A percentile compares a stretch with the other conserved stretches of the same genome.
Conservation (phyloP, 1,140 invertebrate genomes). For the Drosophila littoralis region DNA sequence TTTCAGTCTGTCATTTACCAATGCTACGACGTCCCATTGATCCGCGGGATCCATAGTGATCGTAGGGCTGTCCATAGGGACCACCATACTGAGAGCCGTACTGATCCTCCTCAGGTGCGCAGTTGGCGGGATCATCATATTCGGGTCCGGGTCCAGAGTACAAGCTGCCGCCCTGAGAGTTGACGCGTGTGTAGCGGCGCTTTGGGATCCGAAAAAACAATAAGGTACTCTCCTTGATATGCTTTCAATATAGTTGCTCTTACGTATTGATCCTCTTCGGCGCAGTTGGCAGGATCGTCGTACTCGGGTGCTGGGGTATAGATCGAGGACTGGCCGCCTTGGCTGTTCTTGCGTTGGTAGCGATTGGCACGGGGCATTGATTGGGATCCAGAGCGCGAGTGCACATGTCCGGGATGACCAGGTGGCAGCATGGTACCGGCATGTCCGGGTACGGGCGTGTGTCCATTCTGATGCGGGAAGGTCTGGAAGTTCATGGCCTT, state of each 20-base stretch:
- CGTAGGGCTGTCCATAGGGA: conserved; percentile 92
- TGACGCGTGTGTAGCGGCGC: conserved; percentile 83
- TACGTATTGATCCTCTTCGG: conserved; percentile 93
- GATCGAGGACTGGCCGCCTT: conserved; percentile 89
- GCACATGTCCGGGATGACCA: conserved; percentile 88
- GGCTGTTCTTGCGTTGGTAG: conserved; percentile 88
- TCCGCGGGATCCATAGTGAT: conserved; percentile 93
- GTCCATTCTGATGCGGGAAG: conserved; percentile 92
- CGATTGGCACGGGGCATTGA: conserved; percentile 93
- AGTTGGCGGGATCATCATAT: conserved; percentile 96
- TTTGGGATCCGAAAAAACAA: conserved; percentile 6
- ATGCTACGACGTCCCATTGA: conserved; percentile 90
- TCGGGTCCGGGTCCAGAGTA: conserved; percentile 88
- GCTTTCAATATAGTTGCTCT: conserved; percentile 29
- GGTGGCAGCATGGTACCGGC: conserved; percentile 91
- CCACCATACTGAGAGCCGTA: conserved; percentile 93
- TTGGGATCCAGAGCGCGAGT: conserved; percentile 93
- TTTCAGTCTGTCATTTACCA: conserved; percentile 57
- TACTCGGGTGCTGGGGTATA: conserved; percentile 92
- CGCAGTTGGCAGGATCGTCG: conserved; percentile 95
- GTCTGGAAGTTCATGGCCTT: conserved; percentile 95
- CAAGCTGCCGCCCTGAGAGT: conserved; percentile 82
- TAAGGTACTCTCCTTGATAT: background rate
- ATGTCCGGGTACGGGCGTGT: conserved; percentile 85
- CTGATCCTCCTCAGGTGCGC: conserved; percentile 94